phyloP scores from a whole-genome alignment of 2,888 invertebrate species.

The Polymixis lichenea region DNA sequence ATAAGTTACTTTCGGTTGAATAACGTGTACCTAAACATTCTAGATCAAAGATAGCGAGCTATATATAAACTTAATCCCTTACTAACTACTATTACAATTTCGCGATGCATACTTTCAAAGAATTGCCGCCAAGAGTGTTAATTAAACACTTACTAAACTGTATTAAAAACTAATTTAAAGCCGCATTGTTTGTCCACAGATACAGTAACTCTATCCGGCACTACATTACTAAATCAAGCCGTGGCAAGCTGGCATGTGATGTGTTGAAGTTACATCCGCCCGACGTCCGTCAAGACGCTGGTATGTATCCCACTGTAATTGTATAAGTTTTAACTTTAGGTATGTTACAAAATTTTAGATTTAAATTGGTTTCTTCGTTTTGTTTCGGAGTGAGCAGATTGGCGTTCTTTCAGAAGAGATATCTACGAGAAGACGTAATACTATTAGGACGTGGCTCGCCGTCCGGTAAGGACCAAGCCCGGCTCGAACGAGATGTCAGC shows the following conservation, averaged over 20 bases:
- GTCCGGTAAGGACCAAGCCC: too few species aligned
- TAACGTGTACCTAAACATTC: neutral
- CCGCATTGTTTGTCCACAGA: constrained; percentile 53
- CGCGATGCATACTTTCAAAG: neutral
- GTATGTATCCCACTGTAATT: constrained; percentile 54
- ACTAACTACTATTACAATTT: constrained; percentile 1
- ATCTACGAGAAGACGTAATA: too few species aligned
- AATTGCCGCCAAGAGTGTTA: constrained; percentile 16
- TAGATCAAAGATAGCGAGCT: neutral
- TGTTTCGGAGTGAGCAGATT: constrained; percentile 24
- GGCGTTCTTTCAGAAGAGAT: neutral
- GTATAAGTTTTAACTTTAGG: constrained; percentile 19
- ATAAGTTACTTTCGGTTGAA: neutral
- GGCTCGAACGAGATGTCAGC: too few species aligned
- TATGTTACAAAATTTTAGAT: neutral
- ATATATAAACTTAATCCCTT: neutral
- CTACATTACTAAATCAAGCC: constrained; percentile 48
- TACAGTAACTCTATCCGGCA: constrained; percentile 33
- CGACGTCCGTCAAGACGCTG: constrained; percentile 41
- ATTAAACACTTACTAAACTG: constrained; percentile 26
- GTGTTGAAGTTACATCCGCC: constrained; percentile 38
- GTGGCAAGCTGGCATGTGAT: constrained; percentile 60
- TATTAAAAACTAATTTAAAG: constrained; percentile 24
- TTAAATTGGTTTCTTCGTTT: constrained; percentile 4
- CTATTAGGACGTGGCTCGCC: too few species aligned